These are phyloP conservation scores for Eleginops maclovinus DNA, from an alignment of 2,113 vertebrate species.

Conservation along the genomic window DNA sequence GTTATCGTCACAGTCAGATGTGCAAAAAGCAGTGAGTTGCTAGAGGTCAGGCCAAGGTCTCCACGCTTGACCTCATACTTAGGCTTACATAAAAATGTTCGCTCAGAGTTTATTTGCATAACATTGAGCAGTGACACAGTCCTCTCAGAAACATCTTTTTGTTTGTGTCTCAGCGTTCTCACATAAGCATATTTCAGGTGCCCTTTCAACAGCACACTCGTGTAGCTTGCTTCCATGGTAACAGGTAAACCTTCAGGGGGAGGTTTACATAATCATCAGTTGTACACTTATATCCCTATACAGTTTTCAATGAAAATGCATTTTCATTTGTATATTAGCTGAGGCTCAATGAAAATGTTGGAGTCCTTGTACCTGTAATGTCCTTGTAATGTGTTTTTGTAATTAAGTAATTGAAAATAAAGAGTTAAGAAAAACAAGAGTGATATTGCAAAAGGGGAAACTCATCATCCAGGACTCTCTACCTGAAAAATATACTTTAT, in stretches of 20 bases:
- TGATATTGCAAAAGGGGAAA: not conserved
- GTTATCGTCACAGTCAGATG: slow-evolving; percentile 1
- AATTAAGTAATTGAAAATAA: slow-evolving; percentile 15
- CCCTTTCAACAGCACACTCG: slow-evolving; percentile 36
- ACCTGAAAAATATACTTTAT: not conserved
- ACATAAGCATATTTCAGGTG: slow-evolving; percentile 37
- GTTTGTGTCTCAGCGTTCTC: slow-evolving; percentile 34
- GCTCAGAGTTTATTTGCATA: slow-evolving; percentile 37
- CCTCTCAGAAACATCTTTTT: slow-evolving; percentile 20
- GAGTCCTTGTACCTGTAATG: not conserved
- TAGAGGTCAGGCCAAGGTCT: slow-evolving; percentile 27
- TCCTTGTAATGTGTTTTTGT: slow-evolving; percentile 11
- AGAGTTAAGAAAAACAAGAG: not conserved
- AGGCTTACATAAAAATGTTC: slow-evolving; percentile 2
- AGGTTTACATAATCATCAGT: no score
- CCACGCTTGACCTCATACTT: slow-evolving; percentile 17
- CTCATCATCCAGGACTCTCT: not conserved
- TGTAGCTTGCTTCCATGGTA: slow-evolving; percentile 59
- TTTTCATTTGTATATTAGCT: not conserved
- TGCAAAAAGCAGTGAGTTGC: not conserved
- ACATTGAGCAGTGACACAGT: slow-evolving; percentile 20
- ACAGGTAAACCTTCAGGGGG: slow-evolving; percentile 47
- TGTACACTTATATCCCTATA: slow-evolving; percentile 37
- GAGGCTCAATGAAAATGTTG: not conserved
- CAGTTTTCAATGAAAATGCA: slow-evolving; percentile 22